Base-by-base conservation (phyloP, 2,113 vertebrate genomes). In the Clarias gariepinus region DNA sequence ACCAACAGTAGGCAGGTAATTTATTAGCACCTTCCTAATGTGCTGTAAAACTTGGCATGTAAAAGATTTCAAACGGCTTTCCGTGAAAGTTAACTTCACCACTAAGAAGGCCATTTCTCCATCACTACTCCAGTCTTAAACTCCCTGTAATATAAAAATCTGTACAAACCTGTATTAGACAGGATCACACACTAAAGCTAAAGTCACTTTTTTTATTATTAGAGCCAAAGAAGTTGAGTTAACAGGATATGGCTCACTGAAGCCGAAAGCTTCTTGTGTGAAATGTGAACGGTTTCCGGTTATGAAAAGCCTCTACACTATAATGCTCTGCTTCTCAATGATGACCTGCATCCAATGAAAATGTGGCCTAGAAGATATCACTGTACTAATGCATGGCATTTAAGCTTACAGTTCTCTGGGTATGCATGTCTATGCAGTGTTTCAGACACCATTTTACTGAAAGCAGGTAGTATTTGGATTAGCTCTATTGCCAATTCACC, bases 401-500 rank as follows among this genome's bases (percentile, higher is more conserved):
- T 68, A 68, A 66, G 30, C 23, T 66, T 73, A 55, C 15, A 7
- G 28, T 63, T 25, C 47, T 55, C 52, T 28, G 23, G 53, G 18
- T 0, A 9, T 73, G 28, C 57, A 33, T 86, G 10, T 64, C 7
- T 81, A 28, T 82, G 81, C 7, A 9, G 8, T 79, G 7, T 82
- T 82, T n/a, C 33, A 52, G 12, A 47, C 18, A 41, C 2, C 13
- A n/a, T 0, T n/a, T 25, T 63, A n/a, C 80, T 63, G 33, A 52
- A 5, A 33, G 18, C 25, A n/a, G 36, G 7, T n/a, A n/a, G 23
- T 28, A 28, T 10, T 41, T 4, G 12, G 30, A 58, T 86, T 69
- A 21, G 15, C 28, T 28, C 53, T 61, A 15, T 19, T 61, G 60
- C 3, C 19, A 36, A 88, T 92, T 93, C 92, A 97, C 97, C 97